These are phyloP conservation scores for Choloepus didactylus DNA, from an alignment of 2,797 vertebrate species.

Conservation along the genomic window DNA sequence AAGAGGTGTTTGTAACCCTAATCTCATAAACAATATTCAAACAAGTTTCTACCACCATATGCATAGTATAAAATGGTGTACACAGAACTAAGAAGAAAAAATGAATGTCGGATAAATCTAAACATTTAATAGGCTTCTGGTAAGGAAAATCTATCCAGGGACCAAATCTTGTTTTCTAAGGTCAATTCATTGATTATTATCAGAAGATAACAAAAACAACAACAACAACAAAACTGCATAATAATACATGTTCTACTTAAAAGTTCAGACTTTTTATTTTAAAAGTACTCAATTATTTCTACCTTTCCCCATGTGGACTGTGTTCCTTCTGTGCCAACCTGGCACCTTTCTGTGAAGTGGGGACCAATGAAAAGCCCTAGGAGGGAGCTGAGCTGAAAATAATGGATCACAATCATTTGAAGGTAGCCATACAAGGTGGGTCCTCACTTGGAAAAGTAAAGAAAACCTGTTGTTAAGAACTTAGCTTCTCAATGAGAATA, in stretches of 20 bases:
- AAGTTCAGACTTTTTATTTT: conserved; percentile 30
- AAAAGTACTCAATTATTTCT: not conserved
- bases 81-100: conserved; percentile 12
- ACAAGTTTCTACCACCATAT: conserved; percentile 4
- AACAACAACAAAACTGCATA: not conserved
- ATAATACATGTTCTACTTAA: not conserved
- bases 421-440: not conserved
- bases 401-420: not conserved
- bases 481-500: not conserved
- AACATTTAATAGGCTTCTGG: not conserved
- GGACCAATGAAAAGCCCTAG: not conserved
- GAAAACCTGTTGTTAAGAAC: not conserved
- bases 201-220: not conserved
- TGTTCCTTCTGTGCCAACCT: not conserved
- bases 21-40: conserved; percentile 48
- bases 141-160: not conserved
- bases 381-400: not conserved
- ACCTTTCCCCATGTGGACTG: not conserved
- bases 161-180: conserved; percentile 4
- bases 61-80: not conserved
- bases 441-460: not conserved
- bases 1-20: conserved; percentile 1
- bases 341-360: not conserved
- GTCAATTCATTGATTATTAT: not conserved
- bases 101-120: not conserved